These are phyloP conservation scores for Triops cancriformis DNA, from an alignment of 1,140 invertebrate species.

Conservation along the genomic window DNA sequence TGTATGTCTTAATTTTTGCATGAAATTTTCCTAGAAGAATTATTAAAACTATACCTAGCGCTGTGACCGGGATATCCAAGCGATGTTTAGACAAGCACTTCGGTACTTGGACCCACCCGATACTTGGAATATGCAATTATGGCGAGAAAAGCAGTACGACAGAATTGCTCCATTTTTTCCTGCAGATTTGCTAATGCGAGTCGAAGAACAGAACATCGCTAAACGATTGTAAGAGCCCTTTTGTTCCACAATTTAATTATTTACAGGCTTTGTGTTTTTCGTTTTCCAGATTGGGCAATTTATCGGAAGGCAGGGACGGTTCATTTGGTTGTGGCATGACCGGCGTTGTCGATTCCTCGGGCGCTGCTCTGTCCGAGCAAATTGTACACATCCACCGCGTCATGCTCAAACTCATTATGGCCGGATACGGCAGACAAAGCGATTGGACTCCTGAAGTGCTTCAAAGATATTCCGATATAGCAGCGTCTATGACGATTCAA, in stretches of 20 bases:
- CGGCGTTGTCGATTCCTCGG: neutral
- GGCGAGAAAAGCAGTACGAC: neutral
- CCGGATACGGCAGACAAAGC: slow-evolving; percentile 1
- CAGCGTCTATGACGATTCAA: slow-evolving; percentile 15
- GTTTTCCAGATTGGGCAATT: neutral
- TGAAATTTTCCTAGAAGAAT: neutral
- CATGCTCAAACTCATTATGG: slow-evolving; percentile 11
- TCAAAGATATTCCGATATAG: neutral
- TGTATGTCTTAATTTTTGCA: neutral
- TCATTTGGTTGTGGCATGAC: slow-evolving; percentile 21
- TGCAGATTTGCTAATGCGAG: slow-evolving; percentile 14
- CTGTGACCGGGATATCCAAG: slow-evolving; percentile 14
- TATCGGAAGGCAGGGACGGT: neutral
- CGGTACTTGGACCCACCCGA: slow-evolving; percentile 15
- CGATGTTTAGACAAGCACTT: slow-evolving; percentile 20
- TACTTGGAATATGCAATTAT: neutral
- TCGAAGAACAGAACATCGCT: neutral
- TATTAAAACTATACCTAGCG: slow-evolving; percentile 9
- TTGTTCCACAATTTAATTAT: neutral
- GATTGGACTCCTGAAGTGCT: slow-evolving; percentile 18
- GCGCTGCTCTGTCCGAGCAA: slow-evolving; percentile 12
- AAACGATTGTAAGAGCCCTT: neutral
- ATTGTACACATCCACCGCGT: slow-evolving; percentile 21
- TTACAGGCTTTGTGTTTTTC: neutral
- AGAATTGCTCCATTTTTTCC: neutral